phyloP scores from a whole-genome alignment of 2,888 invertebrate genomes.

The Zhuqinia jingwanae region DNA sequence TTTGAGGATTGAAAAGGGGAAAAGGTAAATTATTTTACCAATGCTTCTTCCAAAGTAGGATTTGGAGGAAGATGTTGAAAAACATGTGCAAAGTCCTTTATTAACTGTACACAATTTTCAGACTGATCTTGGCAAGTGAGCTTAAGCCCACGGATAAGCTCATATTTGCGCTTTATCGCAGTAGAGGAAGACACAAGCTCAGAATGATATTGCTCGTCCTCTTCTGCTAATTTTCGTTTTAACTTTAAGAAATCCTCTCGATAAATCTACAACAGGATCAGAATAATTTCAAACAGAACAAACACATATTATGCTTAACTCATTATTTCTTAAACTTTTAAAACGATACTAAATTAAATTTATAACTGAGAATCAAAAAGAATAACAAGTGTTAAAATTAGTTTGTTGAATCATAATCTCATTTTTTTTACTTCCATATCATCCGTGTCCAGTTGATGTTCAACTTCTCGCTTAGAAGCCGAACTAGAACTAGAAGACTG shows the following conservation, averaged over 20 bases:
- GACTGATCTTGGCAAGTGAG: neutral
- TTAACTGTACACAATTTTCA: conserved; percentile 47
- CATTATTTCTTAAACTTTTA: neutral
- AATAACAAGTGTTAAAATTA: neutral
- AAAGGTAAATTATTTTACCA: conserved; percentile 6
- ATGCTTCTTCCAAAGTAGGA: neutral
- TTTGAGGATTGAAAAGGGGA: neutral
- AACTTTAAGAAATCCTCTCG: neutral
- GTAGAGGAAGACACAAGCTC: neutral
- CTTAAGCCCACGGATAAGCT: neutral
- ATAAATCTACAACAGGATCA: neutral
- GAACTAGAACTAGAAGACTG: neutral
- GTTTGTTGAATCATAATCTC: neutral
- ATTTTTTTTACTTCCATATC: conserved; percentile 5
- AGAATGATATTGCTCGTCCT: neutral
- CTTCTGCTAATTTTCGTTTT: conserved; percentile 45
- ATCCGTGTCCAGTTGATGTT: neutral
- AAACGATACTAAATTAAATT: neutral
- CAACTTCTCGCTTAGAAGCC: neutral
- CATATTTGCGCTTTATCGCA: conserved; percentile 20
- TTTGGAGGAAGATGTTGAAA: conserved; percentile 55
- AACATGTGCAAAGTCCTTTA: conserved; percentile 48
- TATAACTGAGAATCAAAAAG: neutral
- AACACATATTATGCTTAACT: too few species aligned
- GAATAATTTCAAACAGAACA: neutral